Conservation (phyloP, 37 sponge, comb jelly and placozoan species). For the Crambe crambe region DNA sequence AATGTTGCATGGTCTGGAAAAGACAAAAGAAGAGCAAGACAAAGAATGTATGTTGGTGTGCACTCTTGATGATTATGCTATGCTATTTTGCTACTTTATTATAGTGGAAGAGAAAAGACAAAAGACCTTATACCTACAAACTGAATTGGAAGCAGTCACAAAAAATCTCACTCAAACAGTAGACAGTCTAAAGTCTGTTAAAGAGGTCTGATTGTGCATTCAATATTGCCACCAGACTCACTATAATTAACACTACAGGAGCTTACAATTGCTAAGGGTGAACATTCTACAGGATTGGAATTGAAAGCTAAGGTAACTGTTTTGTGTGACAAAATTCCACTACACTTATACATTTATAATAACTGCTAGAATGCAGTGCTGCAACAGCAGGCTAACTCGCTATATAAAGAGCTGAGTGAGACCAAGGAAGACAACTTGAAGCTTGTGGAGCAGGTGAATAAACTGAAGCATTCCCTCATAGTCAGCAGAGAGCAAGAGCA, state of each 20-base stretch:
- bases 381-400: slow-evolving; percentile 1
- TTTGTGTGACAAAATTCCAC: background rate
- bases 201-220: background rate
- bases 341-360: background rate
- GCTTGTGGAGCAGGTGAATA: background rate
- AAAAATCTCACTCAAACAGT: background rate
- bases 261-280: background rate
- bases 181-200: background rate
- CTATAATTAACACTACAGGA: background rate
- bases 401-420: background rate
- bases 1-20: background rate
- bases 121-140: background rate
- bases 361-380: background rate
- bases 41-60: slow-evolving; percentile 10
- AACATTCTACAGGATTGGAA: background rate
- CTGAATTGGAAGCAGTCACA: background rate
- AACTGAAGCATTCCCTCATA: background rate
- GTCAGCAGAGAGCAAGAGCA: slow-evolving; percentile 21
- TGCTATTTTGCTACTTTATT: background rate
- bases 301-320: background rate
- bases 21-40: background rate
- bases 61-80: background rate
- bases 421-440: background rate
- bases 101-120: background rate
- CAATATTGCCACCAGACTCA: too few relatives aligned